phyloP scores from a whole-genome alignment of 2,888 invertebrate genomes.

The Tetramorium bicarinatum region DNA sequence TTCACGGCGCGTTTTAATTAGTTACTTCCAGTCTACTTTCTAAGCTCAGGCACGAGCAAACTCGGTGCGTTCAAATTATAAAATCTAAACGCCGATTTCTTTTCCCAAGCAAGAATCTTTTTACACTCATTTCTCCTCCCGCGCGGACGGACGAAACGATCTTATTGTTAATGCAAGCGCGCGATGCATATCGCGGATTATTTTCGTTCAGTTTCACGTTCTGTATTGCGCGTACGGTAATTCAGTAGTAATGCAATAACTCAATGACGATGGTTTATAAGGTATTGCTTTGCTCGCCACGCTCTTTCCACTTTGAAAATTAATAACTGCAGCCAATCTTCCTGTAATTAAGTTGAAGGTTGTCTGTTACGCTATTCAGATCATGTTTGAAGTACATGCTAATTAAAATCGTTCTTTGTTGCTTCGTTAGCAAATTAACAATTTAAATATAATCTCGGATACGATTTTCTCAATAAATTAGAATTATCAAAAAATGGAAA shows the following conservation, averaged over 20 bases:
- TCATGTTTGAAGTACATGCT: slow-evolving; percentile 3
- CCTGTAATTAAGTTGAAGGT: slow-evolving; percentile 13
- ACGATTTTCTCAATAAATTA: neutral
- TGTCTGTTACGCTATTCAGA: neutral
- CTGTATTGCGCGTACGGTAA: slow-evolving; percentile 33
- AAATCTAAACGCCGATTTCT: slow-evolving; percentile 55
- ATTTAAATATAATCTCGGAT: neutral
- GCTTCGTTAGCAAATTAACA: neutral
- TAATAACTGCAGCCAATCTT: slow-evolving; percentile 3
- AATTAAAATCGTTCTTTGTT: slow-evolving; percentile 1
- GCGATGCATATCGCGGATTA: slow-evolving; percentile 35
- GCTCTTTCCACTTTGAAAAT: slow-evolving; percentile 33
- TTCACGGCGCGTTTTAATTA: slow-evolving; percentile 38
- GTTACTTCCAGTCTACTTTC: slow-evolving; percentile 48
- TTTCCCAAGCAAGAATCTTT: slow-evolving; percentile 45
- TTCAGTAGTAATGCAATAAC: slow-evolving; percentile 27
- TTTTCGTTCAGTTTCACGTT: slow-evolving; percentile 41
- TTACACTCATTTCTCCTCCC: slow-evolving; percentile 40
- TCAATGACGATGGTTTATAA: slow-evolving; percentile 26
- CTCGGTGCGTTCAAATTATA: slow-evolving; percentile 41
- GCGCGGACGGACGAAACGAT: neutral
- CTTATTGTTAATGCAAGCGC: slow-evolving; percentile 17
- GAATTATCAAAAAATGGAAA: neutral
- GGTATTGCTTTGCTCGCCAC: slow-evolving; percentile 40
- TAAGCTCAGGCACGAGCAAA: slow-evolving; percentile 41